Base-by-base conservation (phyloP, 2,113 vertebrate genomes). In the Isichthys henryi region DNA sequence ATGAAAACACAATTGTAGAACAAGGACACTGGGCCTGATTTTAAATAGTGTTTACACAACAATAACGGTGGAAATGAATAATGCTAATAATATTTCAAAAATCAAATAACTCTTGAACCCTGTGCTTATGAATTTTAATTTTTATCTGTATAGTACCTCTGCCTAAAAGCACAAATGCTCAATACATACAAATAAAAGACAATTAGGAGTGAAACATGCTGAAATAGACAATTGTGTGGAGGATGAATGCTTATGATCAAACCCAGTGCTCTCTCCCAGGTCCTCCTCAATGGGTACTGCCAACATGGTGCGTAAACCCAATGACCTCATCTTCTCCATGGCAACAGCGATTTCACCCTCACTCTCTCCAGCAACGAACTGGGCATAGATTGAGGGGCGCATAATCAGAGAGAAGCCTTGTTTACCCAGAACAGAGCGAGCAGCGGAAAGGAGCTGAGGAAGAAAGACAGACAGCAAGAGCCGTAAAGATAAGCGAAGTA, bases 251-350 rank as follows among this genome's bases (percentile, higher is more conserved):
- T 62, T 70, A 77, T 35, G 39, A 3, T 62, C 1, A 88, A 48
- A 96, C 95, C 91, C 94, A 15, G 87, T 91, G 90, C 95, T 94
- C 35, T 97, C 96, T 80, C 97, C 97, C 0, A 97, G 94, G 90
- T 97, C 97, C 92, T 98, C 97, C 89, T 98, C 97, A 0, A 96
- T 96, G 3, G 97, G 97, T 1, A 98, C 97, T 0, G 97, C 97
- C 92, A 98, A 91, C 95, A 98, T 96, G n/a, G 97, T 96, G 62
- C 94, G 95, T 74, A 98, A 91, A 13, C 97, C 95, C 23, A 97
- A 92, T 8, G 39, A 74, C 52, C 93, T 95, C 90, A 98, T 96
- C 92, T 96, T 95, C 88, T 91, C 93, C 92, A 97, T 95, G 13
- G 95, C 96, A 31, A 39, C 90, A 56, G 89, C 92, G 89, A 98